Conservation (phyloP, 2,113 vertebrate genomes). For the Pangasianodon gigas region DNA sequence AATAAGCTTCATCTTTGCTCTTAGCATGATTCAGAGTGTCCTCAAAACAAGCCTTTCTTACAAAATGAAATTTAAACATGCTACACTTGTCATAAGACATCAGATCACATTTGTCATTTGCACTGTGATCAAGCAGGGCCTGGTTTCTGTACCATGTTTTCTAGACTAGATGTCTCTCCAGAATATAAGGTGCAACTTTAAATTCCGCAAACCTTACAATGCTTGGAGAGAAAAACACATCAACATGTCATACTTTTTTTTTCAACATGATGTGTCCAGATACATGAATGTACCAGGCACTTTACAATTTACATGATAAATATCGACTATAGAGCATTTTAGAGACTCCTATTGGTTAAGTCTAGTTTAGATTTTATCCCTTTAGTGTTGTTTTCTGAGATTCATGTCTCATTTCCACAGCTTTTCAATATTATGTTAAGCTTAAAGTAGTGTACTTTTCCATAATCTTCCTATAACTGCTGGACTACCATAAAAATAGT, state of each 20-base stretch:
- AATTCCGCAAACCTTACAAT: neutral
- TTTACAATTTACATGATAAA: neutral
- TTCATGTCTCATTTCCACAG: neutral
- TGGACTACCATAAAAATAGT: neutral
- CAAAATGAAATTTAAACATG: neutral
- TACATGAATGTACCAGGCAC: neutral
- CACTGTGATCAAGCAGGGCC: neutral
- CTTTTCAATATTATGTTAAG: neutral
- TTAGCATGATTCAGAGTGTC: constrained; percentile 19
- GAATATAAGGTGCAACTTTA: neutral
- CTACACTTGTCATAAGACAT: neutral
- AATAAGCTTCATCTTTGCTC: constrained; percentile 23
- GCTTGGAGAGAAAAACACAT: neutral
- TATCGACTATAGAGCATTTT: neutral
- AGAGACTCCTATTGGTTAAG: neutral
- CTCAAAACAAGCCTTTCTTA: constrained; percentile 16
- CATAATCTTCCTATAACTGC: neutral
- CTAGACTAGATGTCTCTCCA: neutral
- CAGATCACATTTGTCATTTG: neutral
- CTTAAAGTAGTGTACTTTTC: neutral
- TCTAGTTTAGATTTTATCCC: neutral
- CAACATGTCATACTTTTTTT: neutral
- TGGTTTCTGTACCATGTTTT: neutral
- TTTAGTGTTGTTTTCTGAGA: neutral
- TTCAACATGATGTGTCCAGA: neutral